These are phyloP conservation scores for Cacoxenus indagator DNA, from an alignment of 2,888 invertebrate species.

Conservation along the genomic window DNA sequence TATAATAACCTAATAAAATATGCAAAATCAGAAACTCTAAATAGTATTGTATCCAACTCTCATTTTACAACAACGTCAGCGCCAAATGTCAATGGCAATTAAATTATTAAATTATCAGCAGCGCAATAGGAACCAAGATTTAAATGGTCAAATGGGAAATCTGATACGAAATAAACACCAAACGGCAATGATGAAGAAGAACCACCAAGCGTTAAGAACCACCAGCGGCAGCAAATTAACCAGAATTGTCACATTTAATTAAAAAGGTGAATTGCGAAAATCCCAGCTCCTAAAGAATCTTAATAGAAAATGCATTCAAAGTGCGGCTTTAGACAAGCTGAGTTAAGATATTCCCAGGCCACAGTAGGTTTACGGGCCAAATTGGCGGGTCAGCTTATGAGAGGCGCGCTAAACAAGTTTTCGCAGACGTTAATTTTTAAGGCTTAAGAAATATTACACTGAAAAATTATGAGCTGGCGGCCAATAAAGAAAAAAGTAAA, in stretches of 20 bases:
- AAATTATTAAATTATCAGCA: conserved; percentile 6
- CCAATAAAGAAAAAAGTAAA: conserved; percentile 19
- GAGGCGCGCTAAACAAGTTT: conserved; percentile 1
- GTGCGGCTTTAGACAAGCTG: neutral
- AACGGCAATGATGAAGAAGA: conserved; percentile 2
- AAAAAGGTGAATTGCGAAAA: conserved; percentile 34
- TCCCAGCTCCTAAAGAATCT: neutral
- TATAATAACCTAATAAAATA: neutral
- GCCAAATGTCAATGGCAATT: conserved; percentile 10
- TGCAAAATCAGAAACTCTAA: too few relatives aligned
- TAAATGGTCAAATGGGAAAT: conserved; percentile 48
- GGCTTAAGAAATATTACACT: conserved; percentile 1
- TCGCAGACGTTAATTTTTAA: neutral
- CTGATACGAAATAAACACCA: conserved; percentile 37
- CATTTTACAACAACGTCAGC: neutral
- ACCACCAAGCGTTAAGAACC: conserved; percentile 50
- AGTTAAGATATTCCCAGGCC: neutral
- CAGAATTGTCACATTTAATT: conserved; percentile 65
- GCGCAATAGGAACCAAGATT: conserved; percentile 46
- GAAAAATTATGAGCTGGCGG: conserved; percentile 24
- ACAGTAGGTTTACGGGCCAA: neutral
- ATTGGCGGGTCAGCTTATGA: neutral
- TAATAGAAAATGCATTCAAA: neutral
- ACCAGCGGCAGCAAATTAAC: conserved; percentile 56
- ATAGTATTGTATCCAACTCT: too few relatives aligned